phyloP scores from a whole-genome alignment of 2,797 vertebrate species.

The Macropodus opercularis region DNA sequence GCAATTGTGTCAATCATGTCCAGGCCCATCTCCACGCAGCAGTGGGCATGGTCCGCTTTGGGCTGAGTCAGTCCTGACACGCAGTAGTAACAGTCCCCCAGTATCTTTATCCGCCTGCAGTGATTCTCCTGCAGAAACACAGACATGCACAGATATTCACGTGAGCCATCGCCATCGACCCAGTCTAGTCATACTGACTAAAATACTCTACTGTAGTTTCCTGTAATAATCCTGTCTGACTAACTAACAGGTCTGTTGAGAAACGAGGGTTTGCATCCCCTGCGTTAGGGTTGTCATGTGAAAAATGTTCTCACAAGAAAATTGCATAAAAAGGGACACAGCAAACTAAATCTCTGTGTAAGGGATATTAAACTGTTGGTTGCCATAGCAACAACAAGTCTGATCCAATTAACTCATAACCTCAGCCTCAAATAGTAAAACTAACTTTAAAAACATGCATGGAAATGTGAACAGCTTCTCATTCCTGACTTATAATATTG shows the following conservation, averaged over 20 bases:
- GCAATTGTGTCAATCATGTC: slow-evolving; percentile 99
- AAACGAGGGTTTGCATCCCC: no score
- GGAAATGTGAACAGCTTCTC: neutral
- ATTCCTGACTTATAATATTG: neutral
- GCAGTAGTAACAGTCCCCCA: slow-evolving; percentile 99
- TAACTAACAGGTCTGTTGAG: no score
- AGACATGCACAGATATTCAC: neutral
- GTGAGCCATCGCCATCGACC: neutral
- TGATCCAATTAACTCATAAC: neutral
- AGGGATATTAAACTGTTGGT: no score
- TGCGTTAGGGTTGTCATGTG: no score
- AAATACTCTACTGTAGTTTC: neutral
- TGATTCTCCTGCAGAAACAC: slow-evolving; percentile 90
- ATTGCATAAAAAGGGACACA: no score
- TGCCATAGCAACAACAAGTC: neutral
- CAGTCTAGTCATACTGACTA: neutral
- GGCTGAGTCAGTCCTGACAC: slow-evolving; percentile 97
- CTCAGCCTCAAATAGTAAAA: neutral
- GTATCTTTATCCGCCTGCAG: slow-evolving; percentile 97
- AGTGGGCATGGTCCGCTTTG: slow-evolving; percentile 97
- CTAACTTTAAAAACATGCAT: neutral
- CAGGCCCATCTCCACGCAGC: slow-evolving; percentile 99
- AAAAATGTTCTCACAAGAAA: no score
- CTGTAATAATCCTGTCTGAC: no score
- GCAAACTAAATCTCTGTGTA: no score